Percentiles rank a stretch among this genome's conserved stretches.
Conservation (phyloP, 2,797 vertebrate species). For the Manis pentadactyla region DNA sequence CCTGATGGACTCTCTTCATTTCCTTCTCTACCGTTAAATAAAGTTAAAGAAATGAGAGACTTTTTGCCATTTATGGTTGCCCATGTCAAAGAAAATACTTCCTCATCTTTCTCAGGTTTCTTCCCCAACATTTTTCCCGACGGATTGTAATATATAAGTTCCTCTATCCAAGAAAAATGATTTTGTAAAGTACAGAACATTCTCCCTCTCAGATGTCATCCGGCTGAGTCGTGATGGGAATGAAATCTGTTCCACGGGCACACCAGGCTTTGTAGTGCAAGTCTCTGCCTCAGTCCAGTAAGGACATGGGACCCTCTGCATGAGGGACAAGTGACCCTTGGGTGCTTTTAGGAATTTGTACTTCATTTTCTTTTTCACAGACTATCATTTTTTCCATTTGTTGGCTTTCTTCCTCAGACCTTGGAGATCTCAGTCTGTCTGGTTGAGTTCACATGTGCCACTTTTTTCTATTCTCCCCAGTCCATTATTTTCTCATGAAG, state of each 20-base stretch:
- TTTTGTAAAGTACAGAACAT: constrained; percentile 47
- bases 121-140: not conserved
- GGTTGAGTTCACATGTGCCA: constrained; percentile 29
- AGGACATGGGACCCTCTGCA: not conserved
- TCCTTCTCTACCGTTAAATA: not conserved
- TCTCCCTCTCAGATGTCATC: not conserved
- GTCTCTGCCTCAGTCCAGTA: not conserved
- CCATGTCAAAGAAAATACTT: not conserved
- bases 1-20: not conserved
- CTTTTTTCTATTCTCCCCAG: constrained; percentile 46
- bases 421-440: constrained; percentile 27
- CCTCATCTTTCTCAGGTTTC: not conserved
- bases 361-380: constrained; percentile 28
- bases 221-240: not conserved
- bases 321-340: not conserved
- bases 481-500: constrained; percentile 31
- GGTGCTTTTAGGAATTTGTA: constrained; percentile 21
- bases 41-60: not conserved
- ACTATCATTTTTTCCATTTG: not conserved
- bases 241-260: not conserved
- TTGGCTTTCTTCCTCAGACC: constrained; percentile 52
- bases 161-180: not conserved
- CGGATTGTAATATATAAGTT: not conserved
- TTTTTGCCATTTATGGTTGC: not conserved
- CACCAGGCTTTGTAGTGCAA: not conserved